Percentiles rank a stretch among this genome's conserved stretches.
Conservation (phyloP, 2,797 vertebrate genomes). For the Denticeps clupeoides region DNA sequence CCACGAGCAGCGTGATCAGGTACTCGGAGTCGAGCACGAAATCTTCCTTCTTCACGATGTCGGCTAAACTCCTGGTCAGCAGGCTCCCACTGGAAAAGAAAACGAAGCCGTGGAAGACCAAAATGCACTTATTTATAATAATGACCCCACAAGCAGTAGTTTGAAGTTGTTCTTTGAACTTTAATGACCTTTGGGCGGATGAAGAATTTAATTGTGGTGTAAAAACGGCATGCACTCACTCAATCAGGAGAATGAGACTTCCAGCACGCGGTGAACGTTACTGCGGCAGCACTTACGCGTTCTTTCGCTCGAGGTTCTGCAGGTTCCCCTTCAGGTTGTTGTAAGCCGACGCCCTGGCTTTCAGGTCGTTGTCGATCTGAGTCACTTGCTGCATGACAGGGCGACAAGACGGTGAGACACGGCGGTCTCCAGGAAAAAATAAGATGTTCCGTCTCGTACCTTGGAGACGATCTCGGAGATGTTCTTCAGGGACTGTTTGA, state of each 20-base stretch:
- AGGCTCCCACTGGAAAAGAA: slow-evolving; percentile 74
- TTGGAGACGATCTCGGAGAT: slow-evolving; percentile 96
- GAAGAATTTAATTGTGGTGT: no score
- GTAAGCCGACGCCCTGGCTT: slow-evolving; percentile 86
- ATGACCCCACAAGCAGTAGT: no score
- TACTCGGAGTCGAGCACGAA: slow-evolving; percentile 96
- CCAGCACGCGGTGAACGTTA: no score
- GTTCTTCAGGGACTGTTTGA: slow-evolving; percentile 95
- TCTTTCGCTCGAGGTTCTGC: slow-evolving; percentile 94
- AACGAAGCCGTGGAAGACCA: no score
- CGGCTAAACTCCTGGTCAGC: slow-evolving; percentile 88
- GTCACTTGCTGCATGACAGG: slow-evolving; percentile 69
- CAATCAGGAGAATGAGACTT: no score
- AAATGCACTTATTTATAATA: no score
- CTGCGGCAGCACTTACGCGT: slow-evolving; percentile 94
- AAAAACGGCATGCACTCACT: no score
- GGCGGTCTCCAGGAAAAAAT: no score
- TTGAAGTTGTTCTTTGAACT: no score
- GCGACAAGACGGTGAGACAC: no score
- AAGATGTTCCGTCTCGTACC: slow-evolving; percentile 51
- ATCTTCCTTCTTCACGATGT: slow-evolving; percentile 95
- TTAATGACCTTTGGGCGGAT: no score
- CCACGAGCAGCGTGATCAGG: slow-evolving; percentile 85
- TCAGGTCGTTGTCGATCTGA: slow-evolving; percentile 94
- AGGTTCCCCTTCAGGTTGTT: slow-evolving; percentile 96